These are phyloP conservation scores for Heliconius congener DNA, from an alignment of 1,140 invertebrate species.

Conservation along the genomic window DNA sequence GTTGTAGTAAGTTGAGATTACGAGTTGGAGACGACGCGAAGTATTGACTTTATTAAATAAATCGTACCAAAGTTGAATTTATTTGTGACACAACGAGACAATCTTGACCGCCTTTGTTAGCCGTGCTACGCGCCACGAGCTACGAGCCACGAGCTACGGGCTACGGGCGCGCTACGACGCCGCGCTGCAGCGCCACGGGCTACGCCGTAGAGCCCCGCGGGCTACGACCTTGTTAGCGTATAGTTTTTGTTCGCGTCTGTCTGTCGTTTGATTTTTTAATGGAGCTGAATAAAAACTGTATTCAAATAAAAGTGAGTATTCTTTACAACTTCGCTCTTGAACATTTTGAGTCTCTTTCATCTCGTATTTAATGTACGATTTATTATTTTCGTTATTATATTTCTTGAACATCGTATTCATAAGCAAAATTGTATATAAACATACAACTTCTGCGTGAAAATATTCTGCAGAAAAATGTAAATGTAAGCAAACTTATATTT, in stretches of 20 bases:
- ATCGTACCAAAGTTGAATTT: slow-evolving; percentile 25
- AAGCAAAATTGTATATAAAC: not conserved
- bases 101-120: slow-evolving; percentile 31
- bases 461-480: not conserved
- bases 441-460: not conserved
- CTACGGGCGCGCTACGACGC: slow-evolving; percentile 13
- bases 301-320: slow-evolving; percentile 14
- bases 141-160: not conserved
- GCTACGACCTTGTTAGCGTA: slow-evolving; percentile 39
- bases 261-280: slow-evolving; percentile 41
- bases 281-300: slow-evolving; percentile 27
- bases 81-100: slow-evolving; percentile 24
- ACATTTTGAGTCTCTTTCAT: not conserved
- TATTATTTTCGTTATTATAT: not conserved
- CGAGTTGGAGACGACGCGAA: slow-evolving; percentile 4
- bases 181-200: slow-evolving; percentile 21
- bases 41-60: slow-evolving; percentile 29
- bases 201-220: slow-evolving; percentile 29
- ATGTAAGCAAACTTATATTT: not conserved
- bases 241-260: slow-evolving; percentile 31
- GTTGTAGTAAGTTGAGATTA: not conserved
- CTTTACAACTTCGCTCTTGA: slow-evolving; percentile 6
- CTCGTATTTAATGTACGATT: not conserved
- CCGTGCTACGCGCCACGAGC: slow-evolving; percentile 22
- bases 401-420: not conserved